phyloP scores from a whole-genome alignment of 2,888 invertebrate genomes.

The Drosophila aldrichi region DNA sequence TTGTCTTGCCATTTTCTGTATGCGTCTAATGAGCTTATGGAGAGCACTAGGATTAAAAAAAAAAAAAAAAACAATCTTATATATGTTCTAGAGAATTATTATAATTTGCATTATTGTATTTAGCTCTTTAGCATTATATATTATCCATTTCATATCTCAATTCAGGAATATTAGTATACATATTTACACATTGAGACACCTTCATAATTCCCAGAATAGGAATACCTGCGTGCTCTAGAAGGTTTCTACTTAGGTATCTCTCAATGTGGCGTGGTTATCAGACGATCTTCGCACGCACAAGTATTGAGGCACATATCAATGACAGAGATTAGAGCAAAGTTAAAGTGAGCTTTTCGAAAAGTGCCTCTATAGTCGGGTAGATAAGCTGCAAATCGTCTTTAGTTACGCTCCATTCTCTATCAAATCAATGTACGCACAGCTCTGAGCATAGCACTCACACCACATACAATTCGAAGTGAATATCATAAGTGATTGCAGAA shows the following conservation, averaged over 20 bases:
- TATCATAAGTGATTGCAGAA: slow-evolving; percentile 43
- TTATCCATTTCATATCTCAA: too few species aligned
- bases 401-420: slow-evolving; percentile 36
- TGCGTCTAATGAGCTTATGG: background rate
- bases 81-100: background rate
- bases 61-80: background rate
- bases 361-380: slow-evolving; percentile 49
- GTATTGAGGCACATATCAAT: slow-evolving; percentile 24
- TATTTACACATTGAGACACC: too few species aligned
- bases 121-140: background rate
- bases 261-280: slow-evolving; percentile 10
- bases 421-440: slow-evolving; percentile 22
- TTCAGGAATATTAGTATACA: too few species aligned
- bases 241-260: background rate
- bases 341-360: slow-evolving; percentile 50
- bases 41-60: background rate
- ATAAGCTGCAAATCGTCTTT: slow-evolving; percentile 47
- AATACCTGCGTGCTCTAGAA: too few species aligned
- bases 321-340: slow-evolving; percentile 11
- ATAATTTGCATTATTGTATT: background rate
- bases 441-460: slow-evolving; percentile 12
- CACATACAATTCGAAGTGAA: slow-evolving; percentile 30
- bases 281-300: slow-evolving; percentile 23
- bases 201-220: background rate
- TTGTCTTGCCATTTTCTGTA: background rate